phyloP scores from a whole-genome alignment of 2,113 vertebrate species.

The Trematocara unimaculatum region DNA sequence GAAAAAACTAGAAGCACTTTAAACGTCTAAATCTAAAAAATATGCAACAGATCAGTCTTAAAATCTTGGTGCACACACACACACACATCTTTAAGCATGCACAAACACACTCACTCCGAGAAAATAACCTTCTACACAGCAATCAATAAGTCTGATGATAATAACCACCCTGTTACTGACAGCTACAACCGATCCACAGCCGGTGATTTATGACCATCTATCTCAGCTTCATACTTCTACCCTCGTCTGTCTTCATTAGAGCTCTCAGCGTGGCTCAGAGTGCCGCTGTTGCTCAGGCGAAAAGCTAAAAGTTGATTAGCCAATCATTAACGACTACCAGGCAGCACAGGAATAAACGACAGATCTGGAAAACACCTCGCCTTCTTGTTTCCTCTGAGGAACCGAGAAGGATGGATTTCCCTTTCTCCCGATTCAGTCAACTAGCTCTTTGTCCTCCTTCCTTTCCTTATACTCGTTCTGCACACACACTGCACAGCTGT shows the following conservation, averaged over 20 bases:
- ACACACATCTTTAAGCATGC: not conserved
- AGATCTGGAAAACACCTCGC: conserved; percentile 27
- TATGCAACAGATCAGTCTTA: not conserved
- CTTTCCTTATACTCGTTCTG: not conserved
- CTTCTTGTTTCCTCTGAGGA: not conserved
- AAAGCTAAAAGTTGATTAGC: conserved; percentile 41
- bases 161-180: conserved; percentile 7
- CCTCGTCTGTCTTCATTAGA: conserved; percentile 46
- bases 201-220: conserved; percentile 7
- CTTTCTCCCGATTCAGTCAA: not conserved
- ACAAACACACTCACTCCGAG: not conserved
- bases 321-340: conserved; percentile 1
- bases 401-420: not conserved
- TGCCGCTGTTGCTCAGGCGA: not conserved
- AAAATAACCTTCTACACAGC: not conserved
- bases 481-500: not conserved
- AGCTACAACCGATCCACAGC: not conserved
- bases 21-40: not conserved
- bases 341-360: not conserved
- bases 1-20: not conserved
- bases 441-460: not conserved
- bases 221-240: not conserved
- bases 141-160: conserved; percentile 35
- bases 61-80: accelerated
- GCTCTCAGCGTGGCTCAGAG: not conserved